Percentiles rank a stretch among this genome's conserved stretches.
phyloP scores from a whole-genome alignment of 2,888 invertebrate species.

The Spisula solida region DNA sequence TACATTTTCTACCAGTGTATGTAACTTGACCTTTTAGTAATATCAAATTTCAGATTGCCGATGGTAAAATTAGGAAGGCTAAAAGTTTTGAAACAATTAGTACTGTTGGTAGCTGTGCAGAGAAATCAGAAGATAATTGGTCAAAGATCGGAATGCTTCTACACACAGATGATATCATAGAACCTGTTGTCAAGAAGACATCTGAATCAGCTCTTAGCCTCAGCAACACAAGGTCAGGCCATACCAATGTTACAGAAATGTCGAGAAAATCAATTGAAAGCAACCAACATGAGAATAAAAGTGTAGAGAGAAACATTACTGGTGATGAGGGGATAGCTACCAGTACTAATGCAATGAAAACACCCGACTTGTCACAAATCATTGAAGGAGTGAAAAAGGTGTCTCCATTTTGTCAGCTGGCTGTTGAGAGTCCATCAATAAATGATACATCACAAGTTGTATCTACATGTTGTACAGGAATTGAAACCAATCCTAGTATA shows the following conservation, averaged over 20 bases:
- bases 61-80: background rate
- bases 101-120: background rate
- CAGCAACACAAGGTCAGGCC: background rate
- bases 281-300: background rate
- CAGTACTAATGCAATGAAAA: background rate
- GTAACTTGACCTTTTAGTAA: background rate
- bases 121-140: background rate
- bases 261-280: background rate
- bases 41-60: background rate
- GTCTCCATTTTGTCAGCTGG: slow-evolving; percentile 60
- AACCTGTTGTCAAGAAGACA: background rate
- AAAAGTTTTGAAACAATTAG: background rate
- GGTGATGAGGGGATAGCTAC: background rate
- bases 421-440: slow-evolving; percentile 21
- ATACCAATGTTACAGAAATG: background rate
- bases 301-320: background rate
- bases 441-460: background rate
- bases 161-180: background rate
- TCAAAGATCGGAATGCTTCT: background rate
- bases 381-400: slow-evolving; percentile 53
- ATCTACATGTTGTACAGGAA: background rate
- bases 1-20: background rate
- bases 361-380: slow-evolving; percentile 48
- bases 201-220: background rate
- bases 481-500: background rate